Conservation (phyloP, 2,888 invertebrate genomes). For the Plagodis pulveraria region DNA sequence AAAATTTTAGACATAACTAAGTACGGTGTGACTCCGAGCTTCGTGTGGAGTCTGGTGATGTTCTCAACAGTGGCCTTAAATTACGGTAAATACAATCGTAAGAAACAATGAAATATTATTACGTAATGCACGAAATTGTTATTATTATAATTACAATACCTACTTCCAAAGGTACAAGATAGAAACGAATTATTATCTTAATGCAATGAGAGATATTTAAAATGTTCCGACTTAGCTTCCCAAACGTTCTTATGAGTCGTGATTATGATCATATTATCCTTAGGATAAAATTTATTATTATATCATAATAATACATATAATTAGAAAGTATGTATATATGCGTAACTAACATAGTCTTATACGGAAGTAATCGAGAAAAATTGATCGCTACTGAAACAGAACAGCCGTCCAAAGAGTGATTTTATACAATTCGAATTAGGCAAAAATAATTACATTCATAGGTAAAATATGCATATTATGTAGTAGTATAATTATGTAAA, state of each 20-base stretch:
- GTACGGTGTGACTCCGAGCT: constrained; percentile 75
- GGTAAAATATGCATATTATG: constrained; percentile 80
- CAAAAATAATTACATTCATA: constrained; percentile 84
- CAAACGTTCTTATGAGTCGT: constrained; percentile 79
- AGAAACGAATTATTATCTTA: constrained; percentile 83
- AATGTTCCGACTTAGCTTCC: constrained; percentile 79
- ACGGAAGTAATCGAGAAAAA: constrained; percentile 80
- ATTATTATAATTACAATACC: constrained; percentile 84
- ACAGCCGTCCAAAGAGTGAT: constrained; percentile 79
- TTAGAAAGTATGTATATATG: constrained; percentile 83
- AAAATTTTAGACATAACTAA: constrained; percentile 80
- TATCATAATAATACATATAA: constrained; percentile 82
- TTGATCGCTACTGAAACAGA: constrained; percentile 79
- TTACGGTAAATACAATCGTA: constrained; percentile 82
- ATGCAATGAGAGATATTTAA: constrained; percentile 83
- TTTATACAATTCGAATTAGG: constrained; percentile 85
- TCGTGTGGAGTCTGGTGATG: constrained; percentile 66
- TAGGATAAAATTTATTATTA: constrained; percentile 83
- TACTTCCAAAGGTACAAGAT: constrained; percentile 83
- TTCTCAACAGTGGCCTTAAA: constrained; percentile 80
- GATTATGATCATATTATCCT: constrained; percentile 81
- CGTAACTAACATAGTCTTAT: constrained; percentile 82
- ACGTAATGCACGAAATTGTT: constrained; percentile 84
- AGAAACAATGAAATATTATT: constrained; percentile 84
- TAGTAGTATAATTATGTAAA: constrained; percentile 83